Conservation (phyloP, 2,797 vertebrate genomes). For the Sparus aurata region DNA sequence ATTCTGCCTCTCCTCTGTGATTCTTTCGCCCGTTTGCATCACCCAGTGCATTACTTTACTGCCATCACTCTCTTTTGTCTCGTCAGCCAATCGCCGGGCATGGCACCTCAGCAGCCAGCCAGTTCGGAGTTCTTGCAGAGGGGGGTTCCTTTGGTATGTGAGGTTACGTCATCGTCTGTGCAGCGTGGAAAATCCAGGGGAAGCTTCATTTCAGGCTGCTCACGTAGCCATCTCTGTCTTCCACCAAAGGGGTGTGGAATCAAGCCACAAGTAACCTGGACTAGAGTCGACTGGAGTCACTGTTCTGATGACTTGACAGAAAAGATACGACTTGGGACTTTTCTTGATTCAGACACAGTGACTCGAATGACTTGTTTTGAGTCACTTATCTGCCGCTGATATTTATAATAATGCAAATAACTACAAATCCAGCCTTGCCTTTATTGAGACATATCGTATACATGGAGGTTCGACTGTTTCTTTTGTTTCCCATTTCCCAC, state of each 20-base stretch:
- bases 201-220: conserved; percentile 29
- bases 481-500: too few species aligned
- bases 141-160: conserved; percentile 53
- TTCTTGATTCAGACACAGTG: too few species aligned
- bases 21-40: conserved; percentile 70
- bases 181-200: conserved; percentile 34
- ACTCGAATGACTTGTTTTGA: too few species aligned
- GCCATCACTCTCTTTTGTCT: conserved; percentile 23
- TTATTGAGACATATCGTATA: too few species aligned
- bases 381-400: too few species aligned
- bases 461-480: too few species aligned
- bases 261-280: too few species aligned
- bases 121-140: conserved; percentile 11
- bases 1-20: conserved; percentile 20
- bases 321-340: too few species aligned
- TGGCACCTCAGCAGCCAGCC: conserved; percentile 37
- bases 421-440: background rate
- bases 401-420: too few species aligned
- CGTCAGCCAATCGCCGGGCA: conserved; percentile 48
- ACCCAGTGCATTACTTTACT: conserved; percentile 25
- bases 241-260: too few species aligned
- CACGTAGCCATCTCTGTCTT: background rate
- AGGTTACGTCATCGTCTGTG: conserved; percentile 40
- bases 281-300: too few species aligned
- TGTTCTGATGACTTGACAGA: too few species aligned